Base-by-base conservation (phyloP, 2,113 vertebrate species). In the Terrapene triunguis region DNA sequence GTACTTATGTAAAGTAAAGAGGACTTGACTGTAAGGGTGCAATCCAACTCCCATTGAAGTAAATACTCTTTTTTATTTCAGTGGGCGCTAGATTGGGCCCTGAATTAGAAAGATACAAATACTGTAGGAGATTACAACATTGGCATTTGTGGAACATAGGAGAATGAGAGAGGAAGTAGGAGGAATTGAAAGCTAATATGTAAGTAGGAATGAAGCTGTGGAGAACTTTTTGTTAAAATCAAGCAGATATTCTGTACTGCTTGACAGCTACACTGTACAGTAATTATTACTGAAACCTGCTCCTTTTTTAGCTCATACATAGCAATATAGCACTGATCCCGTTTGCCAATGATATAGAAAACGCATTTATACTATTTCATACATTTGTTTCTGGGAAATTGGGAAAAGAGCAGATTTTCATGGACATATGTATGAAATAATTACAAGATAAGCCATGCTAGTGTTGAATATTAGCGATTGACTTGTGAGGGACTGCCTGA, bases 291-390 rank as follows among this genome's bases (percentile, higher is more conserved):
- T 54, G 5, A 47, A 93, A 38, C 17, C 1, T 21, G 1, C 2
- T 1, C 1, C n/a, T 1, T 88, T 69, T 72, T 84, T 76, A 17
- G 9, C 62, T 92, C 25, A 24, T 17, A 65, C 84, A 35, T 32
- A 16, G 25, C 57, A 19, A 12, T 24, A n/a, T 1, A 48, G 3
- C 17, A 19, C 54, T 54, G 44, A 47, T 50, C 87, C 47, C 14
- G 0, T 78, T 89, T 90, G 5, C 8, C 29, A 51, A 10, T 9
- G 48, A 8, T 78, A 72, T 5, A n/a, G 19, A 88, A 88, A 5
- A 5, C 16, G 17, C 2, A 82, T 53, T 21, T 57, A 57, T 35
- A 59, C n/a, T 38, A 55, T 35, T 80, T 85, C 0, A 0, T 44
- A 1, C 8, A 16, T 38, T 84, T 12, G 10, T 80, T 95, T 92